A percentile compares a stretch with the other conserved stretches of the same genome.
These are phyloP conservation scores for Stictocephala bisonia DNA, from an alignment of 2,888 invertebrate species.

Conservation along the genomic window DNA sequence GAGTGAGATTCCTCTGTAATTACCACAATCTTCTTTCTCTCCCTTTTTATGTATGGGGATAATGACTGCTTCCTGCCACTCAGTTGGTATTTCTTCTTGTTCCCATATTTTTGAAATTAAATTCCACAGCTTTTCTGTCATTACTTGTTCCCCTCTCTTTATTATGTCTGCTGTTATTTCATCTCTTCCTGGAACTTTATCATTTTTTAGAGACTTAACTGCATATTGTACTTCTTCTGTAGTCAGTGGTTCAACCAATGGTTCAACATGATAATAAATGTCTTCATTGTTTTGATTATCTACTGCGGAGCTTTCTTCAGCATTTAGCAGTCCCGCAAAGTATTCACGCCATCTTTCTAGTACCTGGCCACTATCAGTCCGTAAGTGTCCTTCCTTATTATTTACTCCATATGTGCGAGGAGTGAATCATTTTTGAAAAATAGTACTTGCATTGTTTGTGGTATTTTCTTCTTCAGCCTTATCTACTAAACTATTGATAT, in stretches of 20 bases:
- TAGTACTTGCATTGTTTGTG: constrained; percentile 18
- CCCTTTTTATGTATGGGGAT: constrained; percentile 45
- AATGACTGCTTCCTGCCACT: constrained; percentile 40
- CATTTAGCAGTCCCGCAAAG: constrained; percentile 3
- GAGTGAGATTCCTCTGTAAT: constrained; percentile 47
- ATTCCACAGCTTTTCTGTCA: constrained; percentile 19
- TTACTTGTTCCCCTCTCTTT: constrained; percentile 31
- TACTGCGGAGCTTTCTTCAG: background rate
- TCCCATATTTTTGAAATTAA: constrained; percentile 39
- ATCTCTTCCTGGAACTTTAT: constrained; percentile 22
- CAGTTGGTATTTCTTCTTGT: constrained; percentile 24
- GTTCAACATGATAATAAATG: constrained; percentile 31
- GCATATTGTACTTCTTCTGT: constrained; percentile 33
- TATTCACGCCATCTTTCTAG: constrained; percentile 15
- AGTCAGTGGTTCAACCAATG: constrained; percentile 7
- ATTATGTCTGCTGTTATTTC: constrained; percentile 40
- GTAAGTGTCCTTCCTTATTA: background rate
- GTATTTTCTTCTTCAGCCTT: constrained; percentile 28
- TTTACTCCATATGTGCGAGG: constrained; percentile 16
- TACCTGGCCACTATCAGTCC: background rate
- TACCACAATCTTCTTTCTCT: constrained; percentile 43
- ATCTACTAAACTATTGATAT: constrained; percentile 8
- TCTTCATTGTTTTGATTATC: constrained; percentile 5
- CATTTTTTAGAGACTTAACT: constrained; percentile 44
- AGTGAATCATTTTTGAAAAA: constrained; percentile 28